Conservation (phyloP, 2,888 invertebrate genomes). For the Amorpha juglandis region DNA sequence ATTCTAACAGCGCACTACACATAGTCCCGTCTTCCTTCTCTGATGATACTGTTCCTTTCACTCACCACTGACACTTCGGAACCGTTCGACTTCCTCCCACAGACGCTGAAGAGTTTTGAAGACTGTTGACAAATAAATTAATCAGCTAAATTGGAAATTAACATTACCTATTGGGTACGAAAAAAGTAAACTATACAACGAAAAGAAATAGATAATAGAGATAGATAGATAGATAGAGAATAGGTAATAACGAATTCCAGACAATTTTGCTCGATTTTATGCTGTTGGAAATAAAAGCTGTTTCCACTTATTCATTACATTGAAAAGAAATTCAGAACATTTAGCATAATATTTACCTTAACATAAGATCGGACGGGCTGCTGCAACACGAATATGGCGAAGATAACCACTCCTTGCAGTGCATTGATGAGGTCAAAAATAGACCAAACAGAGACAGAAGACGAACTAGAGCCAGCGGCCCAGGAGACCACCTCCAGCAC, state of each 20-base stretch:
- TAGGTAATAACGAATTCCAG: too few relatives aligned
- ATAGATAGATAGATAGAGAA: too few relatives aligned
- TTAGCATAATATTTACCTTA: constrained; percentile 52
- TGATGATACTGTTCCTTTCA: constrained; percentile 74
- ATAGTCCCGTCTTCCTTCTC: constrained; percentile 70
- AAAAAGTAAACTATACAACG: background rate
- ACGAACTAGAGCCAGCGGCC: constrained; percentile 80
- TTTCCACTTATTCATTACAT: too few relatives aligned
- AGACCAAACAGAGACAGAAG: constrained; percentile 82
- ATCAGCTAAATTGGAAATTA: constrained; percentile 30
- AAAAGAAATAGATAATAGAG: too few relatives aligned
- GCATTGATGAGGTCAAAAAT: constrained; percentile 88
- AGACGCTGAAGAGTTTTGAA: constrained; percentile 65
- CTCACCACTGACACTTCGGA: constrained; percentile 77
- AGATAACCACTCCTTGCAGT: constrained; percentile 87
- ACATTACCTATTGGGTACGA: constrained; percentile 28
- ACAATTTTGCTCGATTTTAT: too few relatives aligned
- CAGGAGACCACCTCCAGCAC: constrained; percentile 88
- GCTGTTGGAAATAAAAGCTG: too few relatives aligned
- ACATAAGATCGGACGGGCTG: constrained; percentile 72
- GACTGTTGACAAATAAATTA: constrained; percentile 53
- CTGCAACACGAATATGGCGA: constrained; percentile 86
- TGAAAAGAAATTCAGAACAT: background rate
- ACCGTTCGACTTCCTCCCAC: constrained; percentile 70
- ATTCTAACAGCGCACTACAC: constrained; percentile 57